These are phyloP conservation scores for Rhineura floridana DNA, from an alignment of 2,113 vertebrate genomes.

Conservation along the genomic window DNA sequence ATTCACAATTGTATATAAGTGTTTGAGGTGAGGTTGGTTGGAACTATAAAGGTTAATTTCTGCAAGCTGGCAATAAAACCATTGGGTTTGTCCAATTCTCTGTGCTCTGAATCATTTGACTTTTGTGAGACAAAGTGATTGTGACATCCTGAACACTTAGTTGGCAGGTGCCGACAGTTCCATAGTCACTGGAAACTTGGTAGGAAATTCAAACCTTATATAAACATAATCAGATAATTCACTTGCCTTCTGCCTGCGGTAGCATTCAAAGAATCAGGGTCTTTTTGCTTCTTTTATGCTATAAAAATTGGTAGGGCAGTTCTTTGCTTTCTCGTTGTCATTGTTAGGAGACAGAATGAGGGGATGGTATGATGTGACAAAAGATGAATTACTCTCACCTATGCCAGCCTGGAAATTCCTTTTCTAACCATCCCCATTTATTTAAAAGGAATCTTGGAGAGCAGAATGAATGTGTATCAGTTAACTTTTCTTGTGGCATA, in stretches of 20 bases:
- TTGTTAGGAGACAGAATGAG: constrained; percentile 24
- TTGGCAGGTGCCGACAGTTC: constrained; percentile 37
- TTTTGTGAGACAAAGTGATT: constrained; percentile 46
- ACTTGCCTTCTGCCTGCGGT: constrained; percentile 23
- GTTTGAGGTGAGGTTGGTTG: constrained; percentile 42
- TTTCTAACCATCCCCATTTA: constrained; percentile 15
- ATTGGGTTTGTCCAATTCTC: constrained; percentile 32
- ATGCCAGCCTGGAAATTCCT: constrained; percentile 23
- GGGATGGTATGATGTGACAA: not conserved
- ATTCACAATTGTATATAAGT: constrained; percentile 32
- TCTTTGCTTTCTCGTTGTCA: not conserved
- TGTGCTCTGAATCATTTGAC: constrained; percentile 42
- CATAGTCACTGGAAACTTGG: constrained; percentile 42
- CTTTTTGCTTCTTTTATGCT: constrained; percentile 11
- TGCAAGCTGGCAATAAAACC: constrained; percentile 25
- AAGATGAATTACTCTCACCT: not conserved
- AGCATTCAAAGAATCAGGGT: constrained; percentile 4
- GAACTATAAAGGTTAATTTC: constrained; percentile 37
- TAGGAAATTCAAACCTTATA: constrained; percentile 54
- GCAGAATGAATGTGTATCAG: not conserved
- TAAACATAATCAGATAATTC: constrained; percentile 16
- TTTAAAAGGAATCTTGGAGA: constrained; percentile 28
- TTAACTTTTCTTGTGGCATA: constrained; percentile 13
- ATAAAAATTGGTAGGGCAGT: constrained; percentile 20
- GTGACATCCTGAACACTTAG: constrained; percentile 41